phyloP scores from a whole-genome alignment of 2,888 invertebrate genomes.

The Trichacis sp. region DNA sequence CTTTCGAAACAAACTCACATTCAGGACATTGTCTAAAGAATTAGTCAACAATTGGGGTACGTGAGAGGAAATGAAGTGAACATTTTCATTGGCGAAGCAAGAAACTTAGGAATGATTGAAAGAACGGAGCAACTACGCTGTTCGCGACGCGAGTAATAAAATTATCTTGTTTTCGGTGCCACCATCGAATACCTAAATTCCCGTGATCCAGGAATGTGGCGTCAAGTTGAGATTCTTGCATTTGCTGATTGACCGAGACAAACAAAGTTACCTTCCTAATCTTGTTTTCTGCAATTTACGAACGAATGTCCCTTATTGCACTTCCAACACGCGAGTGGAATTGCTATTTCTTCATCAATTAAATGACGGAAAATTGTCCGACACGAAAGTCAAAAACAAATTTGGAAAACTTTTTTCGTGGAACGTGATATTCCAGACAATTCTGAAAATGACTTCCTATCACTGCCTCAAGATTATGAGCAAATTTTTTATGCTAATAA shows the following conservation, averaged over 20 bases:
- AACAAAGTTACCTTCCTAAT: conserved; percentile 66
- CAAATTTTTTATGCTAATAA: no score
- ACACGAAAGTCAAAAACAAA: no score
- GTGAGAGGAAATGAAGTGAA: neutral
- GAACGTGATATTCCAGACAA: no score
- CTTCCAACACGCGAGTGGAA: conserved; percentile 54
- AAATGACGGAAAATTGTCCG: conserved; percentile 43
- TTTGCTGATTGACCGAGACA: conserved; percentile 59
- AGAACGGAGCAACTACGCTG: conserved; percentile 7
- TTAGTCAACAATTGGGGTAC: no score
- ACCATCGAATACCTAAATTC: conserved; percentile 27
- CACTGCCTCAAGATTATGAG: no score
- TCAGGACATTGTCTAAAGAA: no score
- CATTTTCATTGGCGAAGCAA: neutral
- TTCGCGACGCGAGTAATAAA: conserved; percentile 11
- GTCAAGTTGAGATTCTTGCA: conserved; percentile 51
- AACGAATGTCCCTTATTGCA: no score
- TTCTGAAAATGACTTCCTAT: no score
- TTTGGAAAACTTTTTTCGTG: no score
- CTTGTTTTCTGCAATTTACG: conserved; percentile 59
- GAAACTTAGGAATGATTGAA: neutral
- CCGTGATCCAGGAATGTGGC: conserved; percentile 22
- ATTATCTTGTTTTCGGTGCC: conserved; percentile 15
- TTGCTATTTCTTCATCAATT: conserved; percentile 59
- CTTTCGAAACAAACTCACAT: no score